Evolutionary conservation across 1,140 invertebrate species (phyloP), one percentile per base, ranked within the genome.

Genomic region (Zaprionus gabonicus): DNA sequence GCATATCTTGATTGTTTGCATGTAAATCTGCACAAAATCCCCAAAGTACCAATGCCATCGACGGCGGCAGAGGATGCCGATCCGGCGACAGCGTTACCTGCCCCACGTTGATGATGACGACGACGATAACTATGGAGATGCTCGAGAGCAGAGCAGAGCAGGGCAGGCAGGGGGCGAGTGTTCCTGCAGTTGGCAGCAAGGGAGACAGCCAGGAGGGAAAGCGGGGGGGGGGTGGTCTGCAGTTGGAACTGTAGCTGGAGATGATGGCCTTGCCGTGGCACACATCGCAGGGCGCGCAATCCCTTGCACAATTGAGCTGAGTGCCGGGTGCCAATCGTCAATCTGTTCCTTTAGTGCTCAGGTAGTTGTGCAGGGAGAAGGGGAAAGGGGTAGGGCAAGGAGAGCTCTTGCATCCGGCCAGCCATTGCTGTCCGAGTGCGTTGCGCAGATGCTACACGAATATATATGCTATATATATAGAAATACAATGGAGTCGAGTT

Each of bases 21-120:
- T 90, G 84, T 88, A 88, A 88, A 88, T 88, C 84, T 88, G 85
- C 81, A 90, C 85, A 85, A 87, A 88, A 88, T 88, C 84, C 84
- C 84, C 71, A 90, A 88, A 88, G 84, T 85, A 88, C 81, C 83
- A 76, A 85, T 72, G 74, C 56, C 69, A 82, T 67, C 68, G 69
- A 65, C 75, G 55, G 56, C 56, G 49, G 72, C 53, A 71, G 65
- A 66, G 66, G 69, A 66, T 66, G 68, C 57, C 59, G 34, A 59
- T 28, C 28, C 38, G 66, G 63, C 49, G 57, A 55, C 44, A 65
- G 56, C 60, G 55, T 66, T 71, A 64, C 59, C 66, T 71, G 59
- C 25, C 62, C 53, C 9, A 2, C 46, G 15, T 15, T 3, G 15
- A 31, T 38, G 27, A 23, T 17, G 38, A 28, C 20, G 59, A 64